Conservation (phyloP, 2,113 vertebrate genomes). For the Glaucidium brasilianum region DNA sequence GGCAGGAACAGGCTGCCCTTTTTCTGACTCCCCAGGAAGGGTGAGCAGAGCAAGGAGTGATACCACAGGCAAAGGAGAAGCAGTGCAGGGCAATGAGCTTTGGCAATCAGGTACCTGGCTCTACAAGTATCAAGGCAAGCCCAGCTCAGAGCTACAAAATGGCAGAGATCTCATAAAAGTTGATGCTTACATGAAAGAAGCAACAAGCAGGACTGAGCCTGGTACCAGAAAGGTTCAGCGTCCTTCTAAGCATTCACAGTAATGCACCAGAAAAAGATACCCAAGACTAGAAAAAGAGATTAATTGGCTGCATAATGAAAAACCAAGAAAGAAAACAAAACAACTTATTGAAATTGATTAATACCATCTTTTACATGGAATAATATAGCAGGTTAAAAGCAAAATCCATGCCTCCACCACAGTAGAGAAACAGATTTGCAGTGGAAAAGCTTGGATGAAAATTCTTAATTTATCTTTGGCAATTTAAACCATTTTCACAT, state of each 20-base stretch:
- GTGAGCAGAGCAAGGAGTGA: neutral
- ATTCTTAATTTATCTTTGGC: neutral
- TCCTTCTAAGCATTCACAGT: neutral
- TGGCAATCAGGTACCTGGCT: neutral
- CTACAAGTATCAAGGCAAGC: neutral
- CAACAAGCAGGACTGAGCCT: neutral
- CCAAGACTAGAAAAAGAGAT: neutral
- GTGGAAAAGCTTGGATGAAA: neutral
- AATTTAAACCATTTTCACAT: neutral
- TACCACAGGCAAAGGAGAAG: neutral
- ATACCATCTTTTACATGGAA: neutral
- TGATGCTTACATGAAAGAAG: rapidly evolving
- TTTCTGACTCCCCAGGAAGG: neutral
- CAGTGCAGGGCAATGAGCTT: neutral
- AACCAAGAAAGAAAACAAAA: neutral
- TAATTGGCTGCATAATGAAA: neutral
- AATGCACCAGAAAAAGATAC: neutral
- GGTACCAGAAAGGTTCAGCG: neutral
- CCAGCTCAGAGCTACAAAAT: neutral
- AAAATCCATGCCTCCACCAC: neutral
- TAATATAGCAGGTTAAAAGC: neutral
- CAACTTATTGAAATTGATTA: neutral
- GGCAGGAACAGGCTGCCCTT: neutral
- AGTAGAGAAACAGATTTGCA: neutral
- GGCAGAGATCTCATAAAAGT: neutral